Conservation (phyloP, 92 coral and sea anemone species). For the Phymanthus crucifer region DNA sequence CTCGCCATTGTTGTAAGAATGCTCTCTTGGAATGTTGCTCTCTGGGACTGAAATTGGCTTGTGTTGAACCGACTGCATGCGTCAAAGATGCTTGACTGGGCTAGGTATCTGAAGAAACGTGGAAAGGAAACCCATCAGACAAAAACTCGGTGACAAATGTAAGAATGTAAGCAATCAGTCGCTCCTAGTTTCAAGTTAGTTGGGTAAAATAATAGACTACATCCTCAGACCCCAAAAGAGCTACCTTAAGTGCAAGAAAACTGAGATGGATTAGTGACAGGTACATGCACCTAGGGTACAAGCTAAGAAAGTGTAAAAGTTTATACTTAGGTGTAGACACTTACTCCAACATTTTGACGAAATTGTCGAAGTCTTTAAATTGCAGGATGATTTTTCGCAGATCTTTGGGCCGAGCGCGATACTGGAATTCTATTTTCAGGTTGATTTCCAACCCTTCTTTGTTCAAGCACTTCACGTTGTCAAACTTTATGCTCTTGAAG, state of each 20-base stretch:
- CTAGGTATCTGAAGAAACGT: slow-evolving; percentile 40
- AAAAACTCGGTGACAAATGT: too few species aligned
- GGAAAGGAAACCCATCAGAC: background rate
- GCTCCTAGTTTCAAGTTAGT: too few species aligned
- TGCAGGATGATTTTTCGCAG: slow-evolving; percentile 56
- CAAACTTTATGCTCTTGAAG: slow-evolving; percentile 59
- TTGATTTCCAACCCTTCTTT: slow-evolving; percentile 78
- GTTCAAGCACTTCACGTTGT: slow-evolving; percentile 63
- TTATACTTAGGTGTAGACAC: slow-evolving; percentile 15
- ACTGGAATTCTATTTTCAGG: slow-evolving; percentile 69
- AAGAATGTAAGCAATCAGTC: too few species aligned
- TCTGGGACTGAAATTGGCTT: slow-evolving; percentile 76
- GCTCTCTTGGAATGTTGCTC: slow-evolving; percentile 68
- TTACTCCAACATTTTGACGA: slow-evolving; percentile 65
- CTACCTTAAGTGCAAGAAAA: too few species aligned
- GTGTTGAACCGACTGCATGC: slow-evolving; percentile 88
- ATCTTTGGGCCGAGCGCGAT: slow-evolving; percentile 74
- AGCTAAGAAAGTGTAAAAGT: too few species aligned
- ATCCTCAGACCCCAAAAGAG: too few species aligned
- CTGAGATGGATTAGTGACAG: too few species aligned
- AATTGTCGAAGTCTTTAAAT: slow-evolving; percentile 66
- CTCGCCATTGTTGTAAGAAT: slow-evolving; percentile 57
- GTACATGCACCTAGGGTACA: too few species aligned
- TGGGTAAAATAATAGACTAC: too few species aligned
- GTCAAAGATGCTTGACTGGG: slow-evolving; percentile 66